Evolutionary conservation across 2,888 invertebrate genomes (phyloP), one percentile per base, ranked within the genome.

Genomic region (Sesia bembeciformis): DNA sequence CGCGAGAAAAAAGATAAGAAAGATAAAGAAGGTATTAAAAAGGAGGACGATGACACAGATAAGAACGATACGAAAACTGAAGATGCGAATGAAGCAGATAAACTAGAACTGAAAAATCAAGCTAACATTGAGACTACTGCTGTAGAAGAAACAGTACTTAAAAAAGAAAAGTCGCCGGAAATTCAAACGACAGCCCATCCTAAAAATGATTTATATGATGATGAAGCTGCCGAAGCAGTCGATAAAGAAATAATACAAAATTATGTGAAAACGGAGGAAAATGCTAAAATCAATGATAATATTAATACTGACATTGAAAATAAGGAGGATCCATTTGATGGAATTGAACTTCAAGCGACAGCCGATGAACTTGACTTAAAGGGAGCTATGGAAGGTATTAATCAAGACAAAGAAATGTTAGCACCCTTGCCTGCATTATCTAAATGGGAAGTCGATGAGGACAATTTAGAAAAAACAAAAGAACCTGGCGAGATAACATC

Each of bases 381-480:
- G 64, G 80, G 86, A 63, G 92, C 91, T 59, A 69, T 86, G 40
- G 88, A 87, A 67, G 55, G 76, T 69, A 66, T 62, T 56, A 67
- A 56, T 55, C 77, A 74, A 58, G 74, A 61, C 56, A 89, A 91
- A 65, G 93, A 94, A 76, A 91, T 94, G 74, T 76, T 95, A 53
- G 94, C 94, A 8, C 93, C 93, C 3, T 65, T 95, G 57, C 96
- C 97, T 0, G 96, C 94, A 70, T 84, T 94, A 53, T 97, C 97
- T 0, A 97, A 97, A 80, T 97, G 97, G 97, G 97, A 97, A 81
- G 92, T 95, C 40, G 94, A 94, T 54, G 92, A 93, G 49, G 86
- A 86, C 57, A 73, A 81, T 57, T 60, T 61, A 49, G 87, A 87
- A 53, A 91, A 90, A 58, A 58, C 67, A 8, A 88, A 80, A 64